Evolutionary conservation across 37 sponge, comb jelly and placozoan genomes (phyloP).

Genomic region (Ephydatia muelleri): DNA sequence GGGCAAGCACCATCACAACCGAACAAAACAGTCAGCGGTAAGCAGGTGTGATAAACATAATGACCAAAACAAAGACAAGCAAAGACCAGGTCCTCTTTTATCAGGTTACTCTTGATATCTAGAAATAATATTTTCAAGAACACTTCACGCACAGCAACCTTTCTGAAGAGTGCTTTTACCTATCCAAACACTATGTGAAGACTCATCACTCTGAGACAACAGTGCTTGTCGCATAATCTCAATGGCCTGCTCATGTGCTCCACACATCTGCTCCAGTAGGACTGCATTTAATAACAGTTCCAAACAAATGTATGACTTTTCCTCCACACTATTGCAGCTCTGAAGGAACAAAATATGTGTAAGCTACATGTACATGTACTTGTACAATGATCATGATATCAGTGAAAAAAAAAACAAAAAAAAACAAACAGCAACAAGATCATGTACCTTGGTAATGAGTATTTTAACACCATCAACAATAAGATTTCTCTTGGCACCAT

Average conservation of each 20-base stretch:
- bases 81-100: neutral
- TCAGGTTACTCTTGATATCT: neutral
- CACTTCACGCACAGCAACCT: neutral
- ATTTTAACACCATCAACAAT: neutral
- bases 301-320: conserved; percentile 12
- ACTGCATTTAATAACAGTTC: conserved; percentile 27
- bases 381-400: neutral
- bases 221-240: conserved; percentile 3
- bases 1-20: neutral
- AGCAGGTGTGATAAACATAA: neutral
- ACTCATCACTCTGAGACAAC: neutral
- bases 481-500: neutral
- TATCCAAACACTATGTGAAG: neutral
- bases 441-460: neutral
- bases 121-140: neutral
- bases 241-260: conserved; percentile 7
- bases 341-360: too few relatives aligned
- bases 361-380: too few relatives aligned
- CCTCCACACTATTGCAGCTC: neutral
- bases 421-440: neutral
- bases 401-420: neutral
- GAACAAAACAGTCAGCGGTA: neutral
- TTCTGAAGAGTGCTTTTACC: neutral
- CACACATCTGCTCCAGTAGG: conserved; percentile 22
- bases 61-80: neutral